phyloP scores from a whole-genome alignment of 2,888 invertebrate species.

The Schizotus pectinicornis region DNA sequence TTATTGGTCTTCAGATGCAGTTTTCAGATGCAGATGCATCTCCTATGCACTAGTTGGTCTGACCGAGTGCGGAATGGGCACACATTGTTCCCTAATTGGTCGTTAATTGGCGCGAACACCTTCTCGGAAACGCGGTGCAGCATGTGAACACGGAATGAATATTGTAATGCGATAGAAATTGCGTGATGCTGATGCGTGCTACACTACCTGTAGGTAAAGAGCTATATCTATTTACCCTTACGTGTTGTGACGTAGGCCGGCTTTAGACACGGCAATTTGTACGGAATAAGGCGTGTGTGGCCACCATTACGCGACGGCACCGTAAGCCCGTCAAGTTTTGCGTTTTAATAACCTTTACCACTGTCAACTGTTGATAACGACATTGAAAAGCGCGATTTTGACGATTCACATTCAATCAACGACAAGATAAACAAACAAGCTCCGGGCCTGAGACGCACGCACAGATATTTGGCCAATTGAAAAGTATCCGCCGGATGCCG shows the following conservation, averaged over 20 bases:
- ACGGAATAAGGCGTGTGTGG: conserved; percentile 37
- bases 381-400: no score
- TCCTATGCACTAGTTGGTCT: conserved; percentile 39
- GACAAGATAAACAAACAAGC: no score
- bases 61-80: conserved; percentile 36
- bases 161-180: conserved; percentile 43
- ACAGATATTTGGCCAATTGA: no score
- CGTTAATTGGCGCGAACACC: conserved; percentile 44
- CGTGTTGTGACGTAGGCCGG: conserved; percentile 41
- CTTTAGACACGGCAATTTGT: conserved; percentile 39
- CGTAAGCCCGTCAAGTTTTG: no score
- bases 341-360: no score
- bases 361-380: no score
- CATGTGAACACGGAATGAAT: conserved; percentile 41
- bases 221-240: conserved; percentile 44
- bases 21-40: conserved; percentile 10
- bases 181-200: conserved; percentile 44
- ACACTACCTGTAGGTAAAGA: conserved; percentile 44
- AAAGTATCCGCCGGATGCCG: no score
- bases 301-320: background rate
- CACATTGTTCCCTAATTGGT: conserved; percentile 44
- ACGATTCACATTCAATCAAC: no score
- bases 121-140: conserved; percentile 39
- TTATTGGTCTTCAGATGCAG: background rate
- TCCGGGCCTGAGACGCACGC: no score